Evolutionary conservation across 2,888 invertebrate genomes (phyloP).

Genomic region (Cryptocheilus praepositus): DNA sequence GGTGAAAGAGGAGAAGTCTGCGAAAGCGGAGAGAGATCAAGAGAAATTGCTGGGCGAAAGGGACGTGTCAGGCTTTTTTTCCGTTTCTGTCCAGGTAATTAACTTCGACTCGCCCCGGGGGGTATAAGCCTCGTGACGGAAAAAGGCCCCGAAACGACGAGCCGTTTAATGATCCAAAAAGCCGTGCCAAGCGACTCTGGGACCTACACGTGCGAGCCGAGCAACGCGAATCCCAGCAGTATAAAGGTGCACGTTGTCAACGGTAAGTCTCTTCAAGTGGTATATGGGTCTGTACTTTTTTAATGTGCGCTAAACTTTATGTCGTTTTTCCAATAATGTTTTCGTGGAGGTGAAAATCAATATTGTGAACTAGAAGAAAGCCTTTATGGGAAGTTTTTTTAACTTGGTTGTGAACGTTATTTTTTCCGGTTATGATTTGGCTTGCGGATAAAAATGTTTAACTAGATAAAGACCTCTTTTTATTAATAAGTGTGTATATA

Average conservation of each 20-base stretch:
- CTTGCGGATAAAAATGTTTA: too few relatives aligned
- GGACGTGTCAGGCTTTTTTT: slow-evolving; percentile 3
- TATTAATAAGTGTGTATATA: too few relatives aligned
- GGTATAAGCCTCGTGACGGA: slow-evolving; percentile 76
- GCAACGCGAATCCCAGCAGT: slow-evolving; percentile 83
- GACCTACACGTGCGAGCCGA: slow-evolving; percentile 75
- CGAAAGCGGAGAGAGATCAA: neutral
- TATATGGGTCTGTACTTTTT: too few relatives aligned
- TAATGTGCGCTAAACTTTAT: too few relatives aligned
- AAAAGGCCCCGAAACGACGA: slow-evolving; percentile 75
- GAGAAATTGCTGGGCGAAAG: slow-evolving; percentile 10
- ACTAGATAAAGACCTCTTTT: too few relatives aligned
- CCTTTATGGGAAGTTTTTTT: too few relatives aligned
- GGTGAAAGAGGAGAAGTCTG: neutral
- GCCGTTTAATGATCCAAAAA: slow-evolving; percentile 75
- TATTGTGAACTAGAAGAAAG: too few relatives aligned
- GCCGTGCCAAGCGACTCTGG: slow-evolving; percentile 74
- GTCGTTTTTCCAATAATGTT: too few relatives aligned
- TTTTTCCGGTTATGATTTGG: too few relatives aligned
- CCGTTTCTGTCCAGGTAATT: slow-evolving; percentile 65
- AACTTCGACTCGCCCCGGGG: slow-evolving; percentile 76
- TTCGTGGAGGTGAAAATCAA: too few relatives aligned
- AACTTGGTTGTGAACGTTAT: too few relatives aligned
- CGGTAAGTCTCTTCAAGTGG: slow-evolving; percentile 77
- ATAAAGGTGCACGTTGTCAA: slow-evolving; percentile 91